Base-by-base conservation (phyloP, 2,888 invertebrate species). In the Listrodromus nycthemerus region DNA sequence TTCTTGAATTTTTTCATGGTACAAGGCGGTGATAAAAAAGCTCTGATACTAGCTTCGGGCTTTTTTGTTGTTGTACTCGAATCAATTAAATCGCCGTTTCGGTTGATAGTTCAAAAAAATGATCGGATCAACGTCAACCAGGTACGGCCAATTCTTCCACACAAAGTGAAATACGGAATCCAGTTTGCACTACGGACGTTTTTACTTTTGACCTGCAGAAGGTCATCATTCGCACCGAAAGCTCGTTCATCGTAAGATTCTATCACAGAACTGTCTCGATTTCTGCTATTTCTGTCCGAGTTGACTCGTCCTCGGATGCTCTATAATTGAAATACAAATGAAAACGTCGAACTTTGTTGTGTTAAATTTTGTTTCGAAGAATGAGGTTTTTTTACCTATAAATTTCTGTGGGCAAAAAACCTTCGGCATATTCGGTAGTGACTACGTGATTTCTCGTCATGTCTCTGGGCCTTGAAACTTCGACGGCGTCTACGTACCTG, bases 191-290 rank as follows among this genome's bases (percentile, higher is more conserved):
- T 58, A 19, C 61, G 66, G 13, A 61, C 61, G 27, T 16, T 50
- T 61, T 7, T 16, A 41, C 50, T 19, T 7, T 30, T 37, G 66
- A 67, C 55, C 71, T 63, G 1, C 45, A 21, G 7, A 19, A 50
- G 55, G 16, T 65, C 48, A 16, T 7, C 10, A 79, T 69, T 41
- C 30, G 27, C 24, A 8, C 5, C n/a, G 65, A 80, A 69, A 30
- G 58, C 50, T 16, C 48, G n/a, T 71, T 33, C 27, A 21, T 81
- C 21, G 63, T 8, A 50, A 55, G 21, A 74, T 85, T 88, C 86
- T 91, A 91, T 88, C 97, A 97, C 96, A 97, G 97, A 95, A 97
- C 97, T 93, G 97, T 98, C 95, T 98, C 97, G 96, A 97, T 97
- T 95, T 98, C 97, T 91, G 97, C 97, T 89, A 96, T 96, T 94